phyloP scores from a whole-genome alignment of 2,797 vertebrate genomes.

The Scyliorhinus canicula region DNA sequence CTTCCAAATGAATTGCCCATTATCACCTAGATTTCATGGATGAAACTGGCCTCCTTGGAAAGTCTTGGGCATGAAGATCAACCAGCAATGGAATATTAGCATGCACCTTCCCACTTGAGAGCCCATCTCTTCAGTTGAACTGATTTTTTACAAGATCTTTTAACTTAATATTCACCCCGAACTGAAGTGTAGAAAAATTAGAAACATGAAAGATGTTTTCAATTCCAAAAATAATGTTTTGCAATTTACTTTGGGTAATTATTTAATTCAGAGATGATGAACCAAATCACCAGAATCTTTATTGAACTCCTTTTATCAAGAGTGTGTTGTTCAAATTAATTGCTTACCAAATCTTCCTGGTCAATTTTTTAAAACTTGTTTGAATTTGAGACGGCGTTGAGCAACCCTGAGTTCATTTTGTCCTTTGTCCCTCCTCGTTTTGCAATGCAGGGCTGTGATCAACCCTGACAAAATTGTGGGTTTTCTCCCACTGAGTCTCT shows the following conservation, averaged over 20 bases:
- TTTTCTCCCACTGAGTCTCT: neutral
- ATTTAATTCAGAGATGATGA: too few relatives aligned
- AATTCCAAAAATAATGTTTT: neutral
- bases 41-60: neutral
- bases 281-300: neutral
- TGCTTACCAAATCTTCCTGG: neutral
- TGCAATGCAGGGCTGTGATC: neutral
- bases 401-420: neutral
- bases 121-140: neutral
- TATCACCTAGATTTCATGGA: neutral
- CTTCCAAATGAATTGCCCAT: neutral
- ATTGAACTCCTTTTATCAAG: neutral
- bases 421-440: neutral
- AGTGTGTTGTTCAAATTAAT: neutral
- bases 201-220: neutral
- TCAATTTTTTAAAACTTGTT: neutral
- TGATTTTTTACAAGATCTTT: neutral
- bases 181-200: neutral
- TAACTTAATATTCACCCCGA: neutral
- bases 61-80: too few relatives aligned
- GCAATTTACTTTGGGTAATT: neutral
- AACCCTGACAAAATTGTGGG: neutral
- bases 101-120: neutral
- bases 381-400: neutral
- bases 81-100: neutral